Evolutionary conservation across 2,113 vertebrate genomes (phyloP).

Genomic region (Axis porcinus): DNA sequence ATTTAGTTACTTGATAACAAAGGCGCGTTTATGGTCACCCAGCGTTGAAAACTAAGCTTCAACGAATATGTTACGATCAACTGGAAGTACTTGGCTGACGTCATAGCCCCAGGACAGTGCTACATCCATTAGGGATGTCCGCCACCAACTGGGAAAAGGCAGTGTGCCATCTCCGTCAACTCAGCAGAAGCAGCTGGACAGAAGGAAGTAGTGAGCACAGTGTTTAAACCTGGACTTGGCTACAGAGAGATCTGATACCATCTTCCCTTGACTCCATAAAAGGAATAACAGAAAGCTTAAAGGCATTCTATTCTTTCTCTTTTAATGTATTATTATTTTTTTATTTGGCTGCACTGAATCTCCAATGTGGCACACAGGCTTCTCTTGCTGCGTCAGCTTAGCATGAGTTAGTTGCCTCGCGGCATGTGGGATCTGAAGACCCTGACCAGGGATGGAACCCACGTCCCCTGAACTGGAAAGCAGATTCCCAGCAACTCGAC

Average conservation of each 20-base stretch:
- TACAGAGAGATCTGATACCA: neutral
- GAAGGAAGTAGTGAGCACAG: too few relatives aligned
- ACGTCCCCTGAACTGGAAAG: neutral
- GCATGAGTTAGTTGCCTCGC: neutral
- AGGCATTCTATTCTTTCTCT: neutral
- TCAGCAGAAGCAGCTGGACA: neutral
- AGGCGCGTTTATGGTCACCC: neutral
- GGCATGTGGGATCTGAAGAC: neutral
- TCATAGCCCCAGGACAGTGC: neutral
- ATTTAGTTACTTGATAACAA: neutral
- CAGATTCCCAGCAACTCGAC: neutral
- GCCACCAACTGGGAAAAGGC: neutral
- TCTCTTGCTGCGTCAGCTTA: neutral
- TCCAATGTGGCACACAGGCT: neutral
- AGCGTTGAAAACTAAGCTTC: neutral
- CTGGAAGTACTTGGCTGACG: rapidly evolving
- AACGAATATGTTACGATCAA: neutral
- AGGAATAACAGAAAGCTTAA: neutral
- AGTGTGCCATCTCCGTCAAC: neutral
- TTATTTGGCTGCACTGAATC: neutral
- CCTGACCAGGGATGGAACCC: neutral
- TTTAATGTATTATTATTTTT: neutral
- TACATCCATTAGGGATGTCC: neutral
- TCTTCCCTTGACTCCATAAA: neutral
- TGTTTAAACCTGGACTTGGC: neutral